These are phyloP conservation scores for Diarsia rubi DNA, from an alignment of 2,888 invertebrate genomes.

Conservation along the genomic window DNA sequence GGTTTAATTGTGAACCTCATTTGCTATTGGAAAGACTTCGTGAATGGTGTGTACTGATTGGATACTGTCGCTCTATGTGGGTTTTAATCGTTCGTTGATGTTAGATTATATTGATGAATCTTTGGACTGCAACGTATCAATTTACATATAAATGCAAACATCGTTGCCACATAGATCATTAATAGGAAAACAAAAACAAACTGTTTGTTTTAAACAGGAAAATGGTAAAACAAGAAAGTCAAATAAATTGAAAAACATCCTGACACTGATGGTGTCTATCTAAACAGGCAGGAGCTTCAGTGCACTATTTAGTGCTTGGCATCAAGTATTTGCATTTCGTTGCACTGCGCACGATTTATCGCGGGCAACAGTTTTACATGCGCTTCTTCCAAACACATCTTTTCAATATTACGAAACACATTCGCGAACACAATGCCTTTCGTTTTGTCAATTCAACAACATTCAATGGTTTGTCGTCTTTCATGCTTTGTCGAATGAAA, in stretches of 20 bases:
- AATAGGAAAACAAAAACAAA: not conserved
- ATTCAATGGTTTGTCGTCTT: not conserved
- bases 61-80: not conserved
- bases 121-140: not conserved
- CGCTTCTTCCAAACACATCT: not conserved
- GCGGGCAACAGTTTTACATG: not conserved
- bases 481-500: not conserved
- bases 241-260: not conserved
- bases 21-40: not conserved
- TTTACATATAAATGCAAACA: not conserved
- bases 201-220: no score
- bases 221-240: not conserved
- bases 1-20: not conserved
- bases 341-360: conserved; percentile 18
- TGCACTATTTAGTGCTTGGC: not conserved
- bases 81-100: not conserved
- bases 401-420: conserved; percentile 5
- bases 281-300: not conserved
- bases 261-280: not conserved
- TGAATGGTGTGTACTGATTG: not conserved
- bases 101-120: not conserved
- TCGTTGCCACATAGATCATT: not conserved
- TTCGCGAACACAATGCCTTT: not conserved
- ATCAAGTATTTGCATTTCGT: conserved; percentile 20
- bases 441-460: not conserved